Base-by-base conservation (phyloP, 2,113 vertebrate genomes). In the Xiphorhynchus elegans region DNA sequence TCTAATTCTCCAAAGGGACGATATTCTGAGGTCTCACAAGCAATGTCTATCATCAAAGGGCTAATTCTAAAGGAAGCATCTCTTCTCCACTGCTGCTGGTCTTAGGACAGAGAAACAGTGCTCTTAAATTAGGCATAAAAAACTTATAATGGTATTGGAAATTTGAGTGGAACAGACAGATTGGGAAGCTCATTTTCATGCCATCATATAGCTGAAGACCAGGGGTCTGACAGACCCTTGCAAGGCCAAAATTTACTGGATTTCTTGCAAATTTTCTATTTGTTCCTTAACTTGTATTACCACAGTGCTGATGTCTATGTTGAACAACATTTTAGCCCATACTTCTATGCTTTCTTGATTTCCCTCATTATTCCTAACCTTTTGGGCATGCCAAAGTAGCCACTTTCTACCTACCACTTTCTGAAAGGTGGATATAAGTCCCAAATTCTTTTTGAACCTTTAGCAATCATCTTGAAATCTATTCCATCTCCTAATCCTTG, bases 301-400 rank as follows among this genome's bases (percentile, higher is more conserved):
- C 59, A 39, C 23, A 42, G 17, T 6, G 11, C 39, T 72, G 21
- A n/a, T 42, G 8, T 13, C 49, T 64, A 7, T 13, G 8, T 14
- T 62, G 55, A 87, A 28, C 17, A 35, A 33, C 4, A 11, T 55
- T 81, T 70, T 44, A 18, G 13, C 3, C 1, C 33, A 37, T 5
- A 52, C 4, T 11, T 0, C 0, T 2, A 0, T 9, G 17, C 5
- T 73, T 83, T 60, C 35, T 68, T 52, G 12, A 33, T 64, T 67
- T 31, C 84, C 31, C 12, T 64, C 28, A 66, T 11, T 63, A 35
- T 82, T 37, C 10, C 20, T 64, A 40, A 63, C 13, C 7, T 49
- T 87, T 87, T 28, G 5, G 33, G 29, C 28, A 29, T 4, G 11
- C 35, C 40, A 78, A 72, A 13, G 44, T 5, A 39, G 13, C 26